phyloP scores from a whole-genome alignment of 2,888 invertebrate genomes.

The Nymphalis polychloros region DNA sequence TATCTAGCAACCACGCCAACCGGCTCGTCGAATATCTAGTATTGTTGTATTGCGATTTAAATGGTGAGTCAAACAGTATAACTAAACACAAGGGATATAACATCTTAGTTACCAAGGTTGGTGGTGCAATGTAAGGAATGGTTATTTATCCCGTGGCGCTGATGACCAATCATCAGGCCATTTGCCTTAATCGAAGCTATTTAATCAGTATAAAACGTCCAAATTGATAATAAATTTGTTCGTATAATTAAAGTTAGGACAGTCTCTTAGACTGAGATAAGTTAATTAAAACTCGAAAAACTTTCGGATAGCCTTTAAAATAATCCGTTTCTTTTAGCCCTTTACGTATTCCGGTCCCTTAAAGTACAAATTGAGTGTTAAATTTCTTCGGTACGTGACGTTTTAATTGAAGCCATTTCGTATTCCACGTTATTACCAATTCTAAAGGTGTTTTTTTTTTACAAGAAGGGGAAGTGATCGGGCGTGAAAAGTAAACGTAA shows the following conservation, averaged over 20 bases:
- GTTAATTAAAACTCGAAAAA: slow-evolving; percentile 33
- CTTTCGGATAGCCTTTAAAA: slow-evolving; percentile 29
- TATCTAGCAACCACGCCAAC: no score
- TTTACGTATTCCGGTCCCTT: slow-evolving; percentile 40
- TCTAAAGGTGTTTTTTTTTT: slow-evolving; percentile 28
- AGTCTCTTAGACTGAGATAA: slow-evolving; percentile 18
- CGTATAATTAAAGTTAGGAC: not conserved
- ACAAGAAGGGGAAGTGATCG: slow-evolving; percentile 28
- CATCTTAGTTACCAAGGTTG: no score
- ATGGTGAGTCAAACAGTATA: no score
- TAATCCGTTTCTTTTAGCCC: slow-evolving; percentile 37
- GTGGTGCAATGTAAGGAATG: no score
- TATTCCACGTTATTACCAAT: slow-evolving; percentile 33
- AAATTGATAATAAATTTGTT: no score
- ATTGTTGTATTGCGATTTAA: no score
- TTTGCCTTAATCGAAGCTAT: no score
- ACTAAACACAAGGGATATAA: no score
- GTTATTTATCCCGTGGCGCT: no score
- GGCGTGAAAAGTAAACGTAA: slow-evolving; percentile 16
- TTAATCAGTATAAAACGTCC: no score
- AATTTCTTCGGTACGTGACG: slow-evolving; percentile 71
- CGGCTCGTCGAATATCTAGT: no score
- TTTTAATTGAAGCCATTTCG: slow-evolving; percentile 43
- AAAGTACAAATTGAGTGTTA: slow-evolving; percentile 70
- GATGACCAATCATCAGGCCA: no score